Base-by-base conservation (phyloP, 2,113 vertebrate genomes). In the Clupea harengus region DNA sequence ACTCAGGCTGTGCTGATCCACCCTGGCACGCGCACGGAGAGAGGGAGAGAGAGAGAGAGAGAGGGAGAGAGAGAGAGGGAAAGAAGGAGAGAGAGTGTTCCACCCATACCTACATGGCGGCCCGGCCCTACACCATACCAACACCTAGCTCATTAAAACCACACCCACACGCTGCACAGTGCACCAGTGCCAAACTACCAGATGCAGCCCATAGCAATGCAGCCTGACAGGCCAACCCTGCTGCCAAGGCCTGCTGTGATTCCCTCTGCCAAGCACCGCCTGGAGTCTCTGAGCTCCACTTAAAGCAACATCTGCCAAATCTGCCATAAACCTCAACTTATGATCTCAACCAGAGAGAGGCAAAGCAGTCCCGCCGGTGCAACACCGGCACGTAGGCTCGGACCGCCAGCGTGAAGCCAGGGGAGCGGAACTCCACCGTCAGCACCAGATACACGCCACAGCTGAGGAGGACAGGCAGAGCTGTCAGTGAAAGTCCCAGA, bases 1-100 rank as follows among this genome's bases (percentile, higher is more conserved):
- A 83, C 81, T 67, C 57, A 5, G 13, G 39, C 72, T 78, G 60
- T 49, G 81, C 39, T 54, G 84, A 83, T 87, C 39, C n/a, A 83
- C 22, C 67, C 28, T 81, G 85, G 52, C 80, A 82, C 83, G 17
- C 83, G 45, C 80, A 82, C 83, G 17, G 25, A 22, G 11, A 64
- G 60, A 64, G 60, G 6, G 60, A 25, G 60, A 67, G 8, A 28
- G 64, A 28, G 7, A 67, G 9, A 28, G n/a, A 67, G n/a, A 67
- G 64, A 28, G n/a, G 11, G 64, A 67, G 64, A 28, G 8, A 11
- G 60, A 64, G 44, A 84, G 60, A 87, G 39, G 46, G 60, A 72
- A 4, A 45, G 8, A 0, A 32, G n/a, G 52, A 64, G 45, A 32
- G 47, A 20, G 54, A 47, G 10, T 7, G 45, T 52, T 54, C 52